phyloP scores from a whole-genome alignment of 2,797 vertebrate species.

The Streptopelia turtur region DNA sequence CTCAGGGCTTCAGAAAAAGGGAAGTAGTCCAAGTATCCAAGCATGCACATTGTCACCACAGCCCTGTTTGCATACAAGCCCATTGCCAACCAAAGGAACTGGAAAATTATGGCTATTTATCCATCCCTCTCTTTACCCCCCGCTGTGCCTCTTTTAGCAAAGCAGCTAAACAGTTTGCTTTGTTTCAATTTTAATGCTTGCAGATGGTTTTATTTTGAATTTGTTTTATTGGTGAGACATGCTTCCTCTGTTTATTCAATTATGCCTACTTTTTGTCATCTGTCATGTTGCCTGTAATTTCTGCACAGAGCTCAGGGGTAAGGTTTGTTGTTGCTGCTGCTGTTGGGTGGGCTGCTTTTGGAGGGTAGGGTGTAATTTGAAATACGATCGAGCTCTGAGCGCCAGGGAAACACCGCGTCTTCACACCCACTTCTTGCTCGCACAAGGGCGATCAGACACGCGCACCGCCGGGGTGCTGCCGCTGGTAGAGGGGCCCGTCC shows the following conservation, averaged over 20 bases:
- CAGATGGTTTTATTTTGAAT: constrained; percentile 50
- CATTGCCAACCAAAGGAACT: constrained; percentile 19
- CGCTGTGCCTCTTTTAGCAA: constrained; percentile 17
- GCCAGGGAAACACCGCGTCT: background rate
- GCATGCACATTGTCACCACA: background rate
- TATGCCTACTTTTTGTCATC: constrained; percentile 17
- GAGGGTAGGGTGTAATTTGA: background rate
- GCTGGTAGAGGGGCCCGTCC: background rate
- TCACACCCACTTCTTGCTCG: background rate
- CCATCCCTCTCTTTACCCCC: background rate
- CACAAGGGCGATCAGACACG: background rate
- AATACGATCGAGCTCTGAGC: background rate
- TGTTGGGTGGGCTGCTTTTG: background rate
- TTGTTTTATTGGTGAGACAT: constrained; percentile 38
- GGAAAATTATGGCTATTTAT: constrained; percentile 26
- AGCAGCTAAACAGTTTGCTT: background rate
- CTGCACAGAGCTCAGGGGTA: background rate
- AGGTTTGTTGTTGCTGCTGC: background rate
- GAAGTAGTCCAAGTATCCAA: background rate
- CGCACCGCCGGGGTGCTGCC: background rate
- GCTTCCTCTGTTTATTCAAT: constrained; percentile 46
- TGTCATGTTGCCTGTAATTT: background rate
- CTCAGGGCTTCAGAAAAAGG: background rate
- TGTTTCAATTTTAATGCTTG: constrained; percentile 6
- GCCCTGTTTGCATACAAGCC: background rate